Evolutionary conservation across 2,113 vertebrate genomes (phyloP).

Genomic region (Casuarius casuarius): DNA sequence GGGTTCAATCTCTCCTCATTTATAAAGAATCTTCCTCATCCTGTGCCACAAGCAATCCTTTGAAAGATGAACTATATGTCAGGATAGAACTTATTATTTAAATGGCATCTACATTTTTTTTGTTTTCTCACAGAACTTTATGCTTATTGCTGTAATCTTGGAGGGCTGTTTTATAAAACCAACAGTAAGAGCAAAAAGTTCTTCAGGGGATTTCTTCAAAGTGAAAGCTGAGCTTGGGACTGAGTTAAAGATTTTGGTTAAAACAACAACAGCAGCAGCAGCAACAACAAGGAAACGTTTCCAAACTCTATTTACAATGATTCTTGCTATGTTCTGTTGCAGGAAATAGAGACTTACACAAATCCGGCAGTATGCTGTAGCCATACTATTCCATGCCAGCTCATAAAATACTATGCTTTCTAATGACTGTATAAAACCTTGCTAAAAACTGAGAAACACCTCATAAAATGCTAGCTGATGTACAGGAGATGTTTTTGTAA

Average conservation of each 20-base stretch:
- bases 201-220: background rate
- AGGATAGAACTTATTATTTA: background rate
- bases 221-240: background rate
- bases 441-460: background rate
- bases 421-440: background rate
- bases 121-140: background rate
- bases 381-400: background rate
- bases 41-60: background rate
- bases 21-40: constrained; percentile 27
- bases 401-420: background rate
- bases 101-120: background rate
- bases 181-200: background rate
- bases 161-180: background rate
- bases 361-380: background rate
- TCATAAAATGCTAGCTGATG: background rate
- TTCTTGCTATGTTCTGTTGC: background rate
- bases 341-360: background rate
- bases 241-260: background rate
- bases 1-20: background rate
- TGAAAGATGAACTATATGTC: background rate
- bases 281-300: background rate
- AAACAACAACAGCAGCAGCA: background rate
- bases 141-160: background rate
- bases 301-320: background rate
- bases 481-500: background rate